phyloP scores from a whole-genome alignment of 2,113 vertebrate genomes.

The Microcebus tavaratra region DNA sequence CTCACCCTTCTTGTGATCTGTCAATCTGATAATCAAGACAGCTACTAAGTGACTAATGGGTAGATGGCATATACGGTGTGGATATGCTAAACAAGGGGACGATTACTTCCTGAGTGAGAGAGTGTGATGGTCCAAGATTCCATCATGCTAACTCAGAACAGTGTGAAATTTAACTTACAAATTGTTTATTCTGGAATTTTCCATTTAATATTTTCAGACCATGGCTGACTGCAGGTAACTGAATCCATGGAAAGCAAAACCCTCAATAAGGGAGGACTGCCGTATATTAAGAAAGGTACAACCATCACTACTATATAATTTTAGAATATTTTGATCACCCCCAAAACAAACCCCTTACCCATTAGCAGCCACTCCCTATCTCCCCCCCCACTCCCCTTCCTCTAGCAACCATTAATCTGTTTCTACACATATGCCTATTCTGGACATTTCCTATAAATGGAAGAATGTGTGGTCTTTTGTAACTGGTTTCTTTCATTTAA shows the following conservation, averaged over 20 bases:
- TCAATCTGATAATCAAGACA: not conserved
- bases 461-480: not conserved
- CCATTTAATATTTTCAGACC: not conserved
- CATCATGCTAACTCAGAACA: not conserved
- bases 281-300: not conserved
- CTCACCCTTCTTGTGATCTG: not conserved
- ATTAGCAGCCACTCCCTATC: not conserved
- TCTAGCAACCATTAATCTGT: not conserved
- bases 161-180: not conserved
- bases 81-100: not conserved
- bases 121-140: not conserved
- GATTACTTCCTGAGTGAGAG: not conserved
- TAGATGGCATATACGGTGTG: not conserved
- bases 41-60: not conserved
- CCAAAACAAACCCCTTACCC: not conserved
- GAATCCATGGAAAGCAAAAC: not conserved
- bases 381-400: not conserved
- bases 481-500: not conserved
- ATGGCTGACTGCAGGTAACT: too few species aligned
- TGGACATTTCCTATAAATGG: not conserved
- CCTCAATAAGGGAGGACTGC: not conserved
- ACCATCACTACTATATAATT: not conserved
- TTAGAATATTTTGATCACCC: not conserved
- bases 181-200: not conserved
- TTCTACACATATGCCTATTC: not conserved